Evolutionary conservation across 2,797 vertebrate genomes (phyloP).

Genomic region (Toxotes lorentzi): DNA sequence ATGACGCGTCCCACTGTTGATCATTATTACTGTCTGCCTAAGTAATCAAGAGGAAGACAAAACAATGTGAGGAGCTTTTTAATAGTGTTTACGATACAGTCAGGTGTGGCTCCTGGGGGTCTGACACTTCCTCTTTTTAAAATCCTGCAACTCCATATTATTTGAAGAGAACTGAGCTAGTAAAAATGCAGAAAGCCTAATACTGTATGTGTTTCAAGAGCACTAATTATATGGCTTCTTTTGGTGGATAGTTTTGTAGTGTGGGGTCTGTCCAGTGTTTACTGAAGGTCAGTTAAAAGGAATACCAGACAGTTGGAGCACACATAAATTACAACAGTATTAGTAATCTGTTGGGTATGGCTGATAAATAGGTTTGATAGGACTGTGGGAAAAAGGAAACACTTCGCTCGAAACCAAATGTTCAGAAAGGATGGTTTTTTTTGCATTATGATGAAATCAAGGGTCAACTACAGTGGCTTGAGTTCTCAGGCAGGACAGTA

Average conservation of each 20-base stretch:
- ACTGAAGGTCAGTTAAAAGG: background rate
- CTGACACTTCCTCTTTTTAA: constrained; percentile 43
- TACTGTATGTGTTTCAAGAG: background rate
- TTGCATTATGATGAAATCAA: constrained; percentile 18
- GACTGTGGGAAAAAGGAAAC: constrained; percentile 54
- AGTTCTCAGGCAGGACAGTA: constrained; percentile 18
- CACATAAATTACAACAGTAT: background rate
- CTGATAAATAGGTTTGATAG: constrained; percentile 1
- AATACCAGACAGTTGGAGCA: background rate
- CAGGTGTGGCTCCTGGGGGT: constrained; percentile 63
- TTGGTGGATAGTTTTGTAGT: background rate
- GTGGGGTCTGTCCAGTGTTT: background rate
- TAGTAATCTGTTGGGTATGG: background rate
- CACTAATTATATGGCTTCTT: background rate
- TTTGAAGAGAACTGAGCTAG: background rate
- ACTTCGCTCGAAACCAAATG: constrained; percentile 33
- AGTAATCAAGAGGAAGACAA: constrained; percentile 76
- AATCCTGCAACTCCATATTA: background rate
- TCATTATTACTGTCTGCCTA: constrained; percentile 64
- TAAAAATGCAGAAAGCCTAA: background rate
- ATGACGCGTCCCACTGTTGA: constrained; percentile 54
- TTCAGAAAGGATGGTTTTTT: constrained; percentile 39
- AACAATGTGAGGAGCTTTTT: constrained; percentile 71
- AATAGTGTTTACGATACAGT: too few relatives aligned
- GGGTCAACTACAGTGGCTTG: constrained; percentile 9